Percentiles rank a stretch among this genome's conserved stretches.
Evolutionary conservation across 1,140 invertebrate genomes (phyloP).

Genomic region (Rhagoletis zephyria): DNA sequence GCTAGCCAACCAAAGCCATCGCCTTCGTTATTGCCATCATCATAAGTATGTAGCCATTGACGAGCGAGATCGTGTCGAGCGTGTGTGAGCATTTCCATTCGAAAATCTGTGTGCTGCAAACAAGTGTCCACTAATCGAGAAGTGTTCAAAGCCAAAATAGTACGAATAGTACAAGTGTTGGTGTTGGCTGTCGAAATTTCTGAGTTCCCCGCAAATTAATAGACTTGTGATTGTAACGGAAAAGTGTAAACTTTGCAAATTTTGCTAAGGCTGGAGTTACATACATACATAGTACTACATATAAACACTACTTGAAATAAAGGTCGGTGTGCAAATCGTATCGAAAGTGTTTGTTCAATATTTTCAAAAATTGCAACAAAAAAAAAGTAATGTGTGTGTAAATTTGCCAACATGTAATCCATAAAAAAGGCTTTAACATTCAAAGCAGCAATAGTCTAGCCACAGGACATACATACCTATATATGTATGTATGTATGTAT

Average conservation of each 20-base stretch:
- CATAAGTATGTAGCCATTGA: background rate
- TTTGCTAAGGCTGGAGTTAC: background rate
- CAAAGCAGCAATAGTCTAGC: background rate
- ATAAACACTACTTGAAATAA: background rate
- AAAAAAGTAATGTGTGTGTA: background rate
- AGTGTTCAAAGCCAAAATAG: conserved; percentile 1
- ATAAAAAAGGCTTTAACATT: background rate
- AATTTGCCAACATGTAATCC: background rate
- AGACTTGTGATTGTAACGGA: background rate
- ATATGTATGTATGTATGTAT: background rate
- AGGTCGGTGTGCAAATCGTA: conserved; percentile 41
- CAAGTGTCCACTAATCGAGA: conserved; percentile 41
- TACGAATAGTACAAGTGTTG: conserved; percentile 30
- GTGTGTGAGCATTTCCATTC: conserved; percentile 34
- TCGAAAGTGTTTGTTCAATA: background rate
- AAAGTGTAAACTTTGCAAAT: background rate
- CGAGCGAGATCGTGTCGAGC: conserved; percentile 28
- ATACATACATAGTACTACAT: background rate
- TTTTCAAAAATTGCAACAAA: background rate
- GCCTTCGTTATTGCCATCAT: background rate
- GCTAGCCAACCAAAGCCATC: conserved; percentile 13
- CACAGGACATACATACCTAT: background rate
- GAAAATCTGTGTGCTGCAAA: conserved; percentile 37
- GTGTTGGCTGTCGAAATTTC: background rate
- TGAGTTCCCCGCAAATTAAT: conserved; percentile 21